These are phyloP conservation scores for Sycophila texana DNA, from an alignment of 2,888 invertebrate genomes.

Conservation along the genomic window DNA sequence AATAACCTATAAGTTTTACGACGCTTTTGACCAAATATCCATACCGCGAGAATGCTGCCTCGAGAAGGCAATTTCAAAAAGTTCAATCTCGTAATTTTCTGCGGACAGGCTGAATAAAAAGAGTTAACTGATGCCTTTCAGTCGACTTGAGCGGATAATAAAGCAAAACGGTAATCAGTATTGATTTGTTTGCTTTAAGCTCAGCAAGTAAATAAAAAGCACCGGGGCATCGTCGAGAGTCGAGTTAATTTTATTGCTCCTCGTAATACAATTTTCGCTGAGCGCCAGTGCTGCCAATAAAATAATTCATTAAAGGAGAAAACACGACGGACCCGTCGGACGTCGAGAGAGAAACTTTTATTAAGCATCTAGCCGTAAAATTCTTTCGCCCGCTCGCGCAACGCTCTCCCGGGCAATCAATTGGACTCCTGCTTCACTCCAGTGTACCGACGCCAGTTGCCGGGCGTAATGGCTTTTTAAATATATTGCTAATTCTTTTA, in stretches of 20 bases:
- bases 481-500: conserved; percentile 51
- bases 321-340: neutral
- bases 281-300: neutral
- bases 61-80: too few relatives aligned
- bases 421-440: conserved; percentile 27
- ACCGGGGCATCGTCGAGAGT: neutral
- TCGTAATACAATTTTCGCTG: conserved; percentile 19
- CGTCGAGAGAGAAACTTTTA: conserved; percentile 25
- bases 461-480: conserved; percentile 47
- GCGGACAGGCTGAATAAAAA: too few relatives aligned
- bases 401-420: conserved; percentile 20
- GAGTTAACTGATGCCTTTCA: too few relatives aligned
- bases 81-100: too few relatives aligned
- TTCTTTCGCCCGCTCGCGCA: conserved; percentile 10
- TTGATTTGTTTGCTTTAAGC: neutral
- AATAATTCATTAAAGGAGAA: conserved; percentile 35
- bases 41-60: too few relatives aligned
- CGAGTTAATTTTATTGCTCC: neutral
- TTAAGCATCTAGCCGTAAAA: conserved; percentile 36
- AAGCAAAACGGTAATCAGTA: neutral
- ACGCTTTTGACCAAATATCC: too few relatives aligned
- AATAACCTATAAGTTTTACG: neutral
- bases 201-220: neutral
- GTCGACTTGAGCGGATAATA: too few relatives aligned
- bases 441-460: conserved; percentile 12